These are phyloP conservation scores for Neodiprion virginianus DNA, from an alignment of 1,140 invertebrate genomes.

Conservation along the genomic window DNA sequence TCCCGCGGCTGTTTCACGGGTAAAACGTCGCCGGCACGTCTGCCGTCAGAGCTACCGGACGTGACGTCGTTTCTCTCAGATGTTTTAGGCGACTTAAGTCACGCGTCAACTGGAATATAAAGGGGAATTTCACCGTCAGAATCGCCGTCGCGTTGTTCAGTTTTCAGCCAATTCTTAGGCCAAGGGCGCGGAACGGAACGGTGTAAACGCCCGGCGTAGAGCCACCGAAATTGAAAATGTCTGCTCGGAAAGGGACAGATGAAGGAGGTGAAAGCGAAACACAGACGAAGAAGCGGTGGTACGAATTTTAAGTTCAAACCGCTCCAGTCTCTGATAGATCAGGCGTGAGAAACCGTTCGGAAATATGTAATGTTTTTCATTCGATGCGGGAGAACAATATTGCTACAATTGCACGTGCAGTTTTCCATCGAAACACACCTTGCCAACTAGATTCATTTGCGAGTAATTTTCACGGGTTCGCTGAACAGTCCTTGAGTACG, in stretches of 20 bases:
- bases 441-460: background rate
- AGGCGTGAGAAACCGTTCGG: no score
- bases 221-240: constrained; percentile 11
- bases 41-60: constrained; percentile 32
- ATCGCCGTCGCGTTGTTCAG: constrained; percentile 7
- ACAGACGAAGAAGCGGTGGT: background rate
- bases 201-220: background rate
- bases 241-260: background rate
- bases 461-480: background rate
- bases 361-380: no score
- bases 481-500: background rate
- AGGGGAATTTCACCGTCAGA: background rate
- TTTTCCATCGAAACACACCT: background rate
- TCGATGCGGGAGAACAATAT: background rate
- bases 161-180: constrained; percentile 22
- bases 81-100: constrained; percentile 22
- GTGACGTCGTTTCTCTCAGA: constrained; percentile 32
- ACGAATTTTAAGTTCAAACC: background rate
- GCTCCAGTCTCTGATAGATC: background rate
- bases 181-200: background rate
- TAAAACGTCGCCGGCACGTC: constrained; percentile 30
- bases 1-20: background rate
- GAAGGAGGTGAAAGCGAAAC: background rate
- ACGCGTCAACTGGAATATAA: constrained; percentile 7
- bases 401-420: constrained; percentile 1